phyloP scores from a whole-genome alignment of 2,888 invertebrate species.

The Sicus ferrugineus region DNA sequence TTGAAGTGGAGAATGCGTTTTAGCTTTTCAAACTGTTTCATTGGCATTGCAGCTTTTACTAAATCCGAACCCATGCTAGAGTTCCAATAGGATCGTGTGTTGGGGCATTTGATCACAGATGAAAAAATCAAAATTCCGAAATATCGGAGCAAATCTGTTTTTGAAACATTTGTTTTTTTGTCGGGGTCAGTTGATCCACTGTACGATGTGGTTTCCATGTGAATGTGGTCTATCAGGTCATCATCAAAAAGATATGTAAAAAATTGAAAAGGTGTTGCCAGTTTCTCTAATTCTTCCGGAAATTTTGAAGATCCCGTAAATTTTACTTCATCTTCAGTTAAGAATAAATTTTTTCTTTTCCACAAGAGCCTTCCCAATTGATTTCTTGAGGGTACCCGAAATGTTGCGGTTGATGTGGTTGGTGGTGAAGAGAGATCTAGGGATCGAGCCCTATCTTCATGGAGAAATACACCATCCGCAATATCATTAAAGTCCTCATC shows the following conservation, averaged over 20 bases:
- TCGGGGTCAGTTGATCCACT: not conserved
- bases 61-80: too few species aligned
- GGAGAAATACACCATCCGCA: too few species aligned
- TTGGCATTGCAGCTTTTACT: too few species aligned
- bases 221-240: not conserved
- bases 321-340: conserved; percentile 1
- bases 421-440: not conserved
- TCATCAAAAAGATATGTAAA: not conserved
- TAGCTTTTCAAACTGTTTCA: too few species aligned
- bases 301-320: not conserved
- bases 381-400: too few species aligned
- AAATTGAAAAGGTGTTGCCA: not conserved
- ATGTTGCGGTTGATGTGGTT: conserved; percentile 3
- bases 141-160: not conserved
- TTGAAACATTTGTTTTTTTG: not conserved
- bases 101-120: too few species aligned
- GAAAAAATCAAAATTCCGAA: not conserved
- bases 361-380: not conserved
- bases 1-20: too few species aligned
- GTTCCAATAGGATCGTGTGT: too few species aligned
- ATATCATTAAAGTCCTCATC: too few species aligned
- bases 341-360: not conserved
- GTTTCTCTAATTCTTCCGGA: not conserved
- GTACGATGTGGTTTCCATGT: not conserved
- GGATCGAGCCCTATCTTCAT: not conserved